Evolutionary conservation across 2,113 vertebrate genomes (phyloP), one percentile per base, ranked within the genome.

Genomic region (Helogale parvula): DNA sequence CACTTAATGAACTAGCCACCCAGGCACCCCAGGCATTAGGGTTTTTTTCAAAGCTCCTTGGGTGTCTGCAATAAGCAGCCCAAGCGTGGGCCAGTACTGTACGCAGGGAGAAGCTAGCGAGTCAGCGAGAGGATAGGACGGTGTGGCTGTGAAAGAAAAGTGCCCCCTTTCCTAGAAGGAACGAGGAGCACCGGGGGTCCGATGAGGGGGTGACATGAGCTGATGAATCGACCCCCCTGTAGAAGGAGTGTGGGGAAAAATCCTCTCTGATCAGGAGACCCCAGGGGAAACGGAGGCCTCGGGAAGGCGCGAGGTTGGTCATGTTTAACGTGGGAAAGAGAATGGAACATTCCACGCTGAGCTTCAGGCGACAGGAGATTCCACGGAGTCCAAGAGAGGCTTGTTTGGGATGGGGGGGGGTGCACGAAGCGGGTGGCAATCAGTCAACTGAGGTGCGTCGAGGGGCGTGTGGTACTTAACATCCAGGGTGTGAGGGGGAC

Each of bases 131-230:
- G 38, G 31, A 21, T 33, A 1, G 31, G 80, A 47, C 31, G 27
- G 6, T 65, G 7, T 1, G 38, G 38, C 47, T 4, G 0, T 1
- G 41, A 84, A 23, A 54, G 19, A 16, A 13, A 76, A 69, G 79
- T 45, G 15, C 35, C 47, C 4, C 19, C 21, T 50, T 76, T 72
- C 45, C 17, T 21, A 66, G 52, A 35, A 1, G 1, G 50, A 63
- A 31, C 0, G 27, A 60, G 57, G 50, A 38, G 27, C 38, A 72
- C 27, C 6, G 16, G 65, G 71, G 35, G 27, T 35, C 41, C 29
- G 1, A 3, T 0, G 60, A 16, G 45, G 7, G 7, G 47, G 68
- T 2, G 8, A 5, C 0, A 2, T 0, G 4, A 60, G 7, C 33
- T 16, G 23, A 35, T 7, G 6, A 29, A 38, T 1, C 79, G 31